Evolutionary conservation across 2,113 vertebrate genomes (phyloP).

Genomic region (Conger conger): DNA sequence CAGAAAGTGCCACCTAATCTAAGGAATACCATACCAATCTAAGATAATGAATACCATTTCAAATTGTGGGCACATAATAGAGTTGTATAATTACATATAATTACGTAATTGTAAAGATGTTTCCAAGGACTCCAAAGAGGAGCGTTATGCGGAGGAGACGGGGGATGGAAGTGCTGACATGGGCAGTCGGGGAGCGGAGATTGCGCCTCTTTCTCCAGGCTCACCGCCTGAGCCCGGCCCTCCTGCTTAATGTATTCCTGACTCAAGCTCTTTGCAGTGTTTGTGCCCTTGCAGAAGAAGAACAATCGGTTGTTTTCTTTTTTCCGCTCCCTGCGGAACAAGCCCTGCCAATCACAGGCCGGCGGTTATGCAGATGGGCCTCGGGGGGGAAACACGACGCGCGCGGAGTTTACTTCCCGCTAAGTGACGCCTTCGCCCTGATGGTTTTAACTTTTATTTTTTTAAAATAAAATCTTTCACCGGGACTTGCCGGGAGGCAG

Average conservation of each 20-base stretch:
- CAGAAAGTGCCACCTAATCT: background rate
- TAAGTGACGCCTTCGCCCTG: slow-evolving; percentile 49
- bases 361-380: slow-evolving; percentile 65
- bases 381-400: slow-evolving; percentile 53
- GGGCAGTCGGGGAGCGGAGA: background rate
- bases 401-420: slow-evolving; percentile 45
- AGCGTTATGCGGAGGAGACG: background rate
- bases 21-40: background rate
- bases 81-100: too few species aligned
- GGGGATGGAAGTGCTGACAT: background rate
- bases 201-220: background rate
- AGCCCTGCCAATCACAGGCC: slow-evolving; percentile 66
- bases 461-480: too few species aligned
- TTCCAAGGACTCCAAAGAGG: background rate
- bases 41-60: background rate
- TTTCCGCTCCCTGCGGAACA: slow-evolving; percentile 35
- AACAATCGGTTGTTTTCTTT: background rate
- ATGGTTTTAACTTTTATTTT: too few species aligned
- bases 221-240: background rate
- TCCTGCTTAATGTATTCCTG: slow-evolving; percentile 36
- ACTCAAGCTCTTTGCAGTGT: slow-evolving; percentile 25
- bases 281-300: slow-evolving; percentile 33
- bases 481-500: too few species aligned
- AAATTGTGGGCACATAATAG: background rate
- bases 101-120: background rate